Evolutionary conservation across 2,888 invertebrate species (phyloP), one percentile per base, ranked within the genome.

Genomic region (Drosophila mimetica): DNA sequence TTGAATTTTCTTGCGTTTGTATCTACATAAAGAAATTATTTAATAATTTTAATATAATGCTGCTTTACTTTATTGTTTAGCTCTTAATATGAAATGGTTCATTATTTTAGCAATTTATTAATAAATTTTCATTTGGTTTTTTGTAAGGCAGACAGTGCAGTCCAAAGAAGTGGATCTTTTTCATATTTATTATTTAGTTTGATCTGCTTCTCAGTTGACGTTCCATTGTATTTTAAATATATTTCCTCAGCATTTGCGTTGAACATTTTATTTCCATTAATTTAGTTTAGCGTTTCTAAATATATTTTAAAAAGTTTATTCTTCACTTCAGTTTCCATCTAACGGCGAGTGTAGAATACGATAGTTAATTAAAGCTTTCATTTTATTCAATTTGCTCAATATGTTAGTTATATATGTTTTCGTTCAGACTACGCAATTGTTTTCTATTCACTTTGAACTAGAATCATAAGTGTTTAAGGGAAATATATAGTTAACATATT

Each of bases 71-170:
- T 32, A 28, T 41, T 58, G n/a, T 58, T 59, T 58, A 59, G 58
- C 59, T 41, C 59, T 32, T 41, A 41, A 18, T 71, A 60, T 66
- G 51, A 71, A 81, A 60, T 55, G 42, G 53, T 69, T 51, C 50
- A 25, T 32, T 46, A 18, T 16, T 60, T 46, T 59, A 60, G 60
- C 60, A 59, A 42, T 75, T 63, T 60, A 66, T 51, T 37, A 48
- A 55, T 73, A 71, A 65, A 47, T 48, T 51, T 39, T 67, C 53
- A 71, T 28, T 67, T 55, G 50, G 37, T 60, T 13, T 53, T 46
- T 73, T 57, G 44, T 87, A 84, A 84, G 88, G 84, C 88, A 79
- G 77, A 84, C 79, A 76, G 76, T 85, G 83, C 76, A 86, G 88
- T 86, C 78, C 71, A 75, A 54, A 88, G 51, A 67, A 69, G 70